Evolutionary conservation across 2,113 vertebrate genomes (phyloP), one percentile per base, ranked within the genome.

Genomic region (Cinclus mexicanus): DNA sequence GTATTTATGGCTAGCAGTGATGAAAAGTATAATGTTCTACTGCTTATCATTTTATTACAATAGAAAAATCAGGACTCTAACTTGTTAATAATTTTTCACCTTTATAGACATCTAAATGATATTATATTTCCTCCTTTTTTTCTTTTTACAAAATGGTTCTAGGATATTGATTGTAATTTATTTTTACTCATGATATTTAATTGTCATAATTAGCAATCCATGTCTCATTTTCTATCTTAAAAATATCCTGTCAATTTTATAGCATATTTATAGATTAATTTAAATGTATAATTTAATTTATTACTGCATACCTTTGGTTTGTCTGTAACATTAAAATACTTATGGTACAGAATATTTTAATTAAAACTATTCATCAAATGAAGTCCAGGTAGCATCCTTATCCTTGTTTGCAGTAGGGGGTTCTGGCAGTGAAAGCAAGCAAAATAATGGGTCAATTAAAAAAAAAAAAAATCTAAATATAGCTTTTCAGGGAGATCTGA

Each of bases 301-400:
- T 98, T 96, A 86, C 95, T 63, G 75, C 97, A 97, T 98, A 98
- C 98, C 98, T 98, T 98, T 97, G 96, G 97, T 98, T 98, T 98
- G 97, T 98, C 98, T 95, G 97, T 98, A 98, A 97, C 98, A 98
- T 98, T 98, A 98, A 98, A 98, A 98, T 98, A 98, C 98, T 98
- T 98, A 98, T 98, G 97, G 97, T 98, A 98, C 98, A 98, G 97
- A 98, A 98, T 98, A 98, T 98, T 98, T 98, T 98, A 98, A 98
- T 98, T 98, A 98, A 98, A 98, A 98, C 98, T 98, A 98, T 98
- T 98, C 97, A 98, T 98, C 98, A 98, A 97, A 97, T 83, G 90
- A 98, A 95, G 97, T 97, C 97, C 98, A 98, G 98, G 98, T 98
- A 98, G 97, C 90, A 76, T 96, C 91, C 94, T 95, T 98, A 98